Evolutionary conservation across 2,797 vertebrate species (phyloP), one percentile per base, ranked within the genome.

Genomic region (Manis pentadactyla): DNA sequence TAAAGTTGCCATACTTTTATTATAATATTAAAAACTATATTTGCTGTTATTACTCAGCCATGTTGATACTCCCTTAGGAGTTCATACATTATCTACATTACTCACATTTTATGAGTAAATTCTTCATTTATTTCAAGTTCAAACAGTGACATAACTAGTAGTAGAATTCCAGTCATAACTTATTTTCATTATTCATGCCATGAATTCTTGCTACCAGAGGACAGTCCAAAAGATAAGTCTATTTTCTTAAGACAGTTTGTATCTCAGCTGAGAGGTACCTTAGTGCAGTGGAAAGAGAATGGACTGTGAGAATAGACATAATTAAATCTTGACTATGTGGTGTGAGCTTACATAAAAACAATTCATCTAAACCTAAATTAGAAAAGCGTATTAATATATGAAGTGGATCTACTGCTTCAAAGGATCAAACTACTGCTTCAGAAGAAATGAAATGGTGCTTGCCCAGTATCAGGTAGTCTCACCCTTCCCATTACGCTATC

Each of bases 71-170:
- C n/a, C 59, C 86, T 8, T 74, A 53, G 37, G 49, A 57, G 14
- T 68, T 39, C 53, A 66, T 34, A 31, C 29, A 12, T 46, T 46
- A 46, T 46, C 12, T 11, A 68, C 19, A 5, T 64, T 89, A 55
- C 90, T 90, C 90, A 55, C 34, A 71, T 90, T 95, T 97, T 75
- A 4, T 78, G 75, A 37, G 18, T 94, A 78, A 90, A 82, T 46
- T 46, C 10, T n/a, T 90, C n/a, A 66, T 78, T 79, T 68, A n/a
- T 79, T 94, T 94, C 78, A 79, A 77, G 21, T 83, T 96, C 53
- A 53, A 55, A 27, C 57, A 69, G 11, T 84, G 63, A 63, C 49
- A n/a, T 82, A 74, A 49, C 8, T 39, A 78, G 34, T n/a, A 79
- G 46, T 73, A 57, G n/a, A 57, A 59, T 91, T 92, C 51, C 7